These are phyloP conservation scores for Spatula clypeata DNA, from an alignment of 2,797 vertebrate species.

Conservation along the genomic window DNA sequence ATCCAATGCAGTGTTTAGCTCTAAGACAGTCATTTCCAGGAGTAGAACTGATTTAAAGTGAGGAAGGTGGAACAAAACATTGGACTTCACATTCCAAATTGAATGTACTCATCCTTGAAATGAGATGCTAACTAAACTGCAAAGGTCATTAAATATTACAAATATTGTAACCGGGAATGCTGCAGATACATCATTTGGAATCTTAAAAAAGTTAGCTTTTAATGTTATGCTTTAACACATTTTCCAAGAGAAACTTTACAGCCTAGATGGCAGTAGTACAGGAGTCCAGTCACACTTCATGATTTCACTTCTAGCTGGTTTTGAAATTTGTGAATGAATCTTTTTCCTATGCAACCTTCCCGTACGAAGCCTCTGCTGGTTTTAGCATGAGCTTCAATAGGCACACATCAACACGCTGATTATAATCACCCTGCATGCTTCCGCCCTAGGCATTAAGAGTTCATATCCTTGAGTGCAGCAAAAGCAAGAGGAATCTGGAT, in stretches of 20 bases:
- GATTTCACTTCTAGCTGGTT: neutral
- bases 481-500: neutral
- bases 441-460: neutral
- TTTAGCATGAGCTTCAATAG: neutral
- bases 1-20: neutral
- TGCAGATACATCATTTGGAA: neutral
- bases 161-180: neutral
- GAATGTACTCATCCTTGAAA: constrained; percentile 34
- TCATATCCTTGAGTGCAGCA: neutral
- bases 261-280: neutral
- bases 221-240: neutral
- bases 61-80: neutral
- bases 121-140: constrained; percentile 4
- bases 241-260: neutral
- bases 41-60: neutral
- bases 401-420: neutral
- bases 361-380: neutral
- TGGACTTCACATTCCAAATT: neutral
- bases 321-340: neutral
- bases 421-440: neutral
- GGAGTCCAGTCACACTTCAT: neutral
- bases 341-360: neutral
- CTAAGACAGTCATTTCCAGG: neutral
- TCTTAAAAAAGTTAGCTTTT: neutral
- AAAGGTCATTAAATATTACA: constrained; percentile 29